Conservation (phyloP, 2,888 invertebrate genomes). For the Hypomecis punctinalis region DNA sequence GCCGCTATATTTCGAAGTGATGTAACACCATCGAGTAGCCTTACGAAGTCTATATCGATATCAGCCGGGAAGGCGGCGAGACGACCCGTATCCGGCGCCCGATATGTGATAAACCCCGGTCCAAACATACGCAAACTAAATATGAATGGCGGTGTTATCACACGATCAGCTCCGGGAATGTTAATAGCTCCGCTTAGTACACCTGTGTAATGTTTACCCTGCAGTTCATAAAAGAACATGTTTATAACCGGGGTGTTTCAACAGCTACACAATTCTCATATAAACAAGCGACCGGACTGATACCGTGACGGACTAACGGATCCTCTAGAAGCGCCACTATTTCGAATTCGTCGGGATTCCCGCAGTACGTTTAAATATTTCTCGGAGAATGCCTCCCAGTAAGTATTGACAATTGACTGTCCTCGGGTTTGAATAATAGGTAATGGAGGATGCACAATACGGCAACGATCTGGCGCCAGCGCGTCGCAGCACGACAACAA, state of each 20-base stretch:
- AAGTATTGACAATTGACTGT: conserved; percentile 55
- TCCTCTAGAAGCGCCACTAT: conserved; percentile 56
- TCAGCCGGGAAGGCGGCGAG: conserved; percentile 68
- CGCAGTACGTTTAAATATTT: conserved; percentile 41
- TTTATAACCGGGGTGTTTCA: conserved; percentile 32
- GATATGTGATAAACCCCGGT: conserved; percentile 46
- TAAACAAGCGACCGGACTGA: conserved; percentile 35
- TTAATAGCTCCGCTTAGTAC: conserved; percentile 33
- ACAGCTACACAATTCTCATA: conserved; percentile 33
- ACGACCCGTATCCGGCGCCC: conserved; percentile 69
- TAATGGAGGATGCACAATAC: conserved; percentile 61
- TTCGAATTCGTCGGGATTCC: conserved; percentile 50
- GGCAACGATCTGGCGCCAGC: conserved; percentile 73
- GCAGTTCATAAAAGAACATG: conserved; percentile 23
- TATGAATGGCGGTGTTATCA: conserved; percentile 44
- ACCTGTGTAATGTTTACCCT: conserved; percentile 35
- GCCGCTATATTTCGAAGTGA: conserved; percentile 34
- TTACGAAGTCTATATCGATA: conserved; percentile 65
- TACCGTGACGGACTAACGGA: conserved; percentile 38
- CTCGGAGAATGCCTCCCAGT: conserved; percentile 54
- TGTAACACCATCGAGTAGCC: conserved; percentile 49
- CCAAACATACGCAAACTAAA: conserved; percentile 59
- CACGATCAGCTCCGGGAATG: conserved; percentile 40
- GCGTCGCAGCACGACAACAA: conserved; percentile 63
- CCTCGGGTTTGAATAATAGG: conserved; percentile 53